Percentiles rank a stretch among this genome's conserved stretches.
Conservation (phyloP, 1,140 invertebrate species). For the Zaprionus ghesquierei region DNA sequence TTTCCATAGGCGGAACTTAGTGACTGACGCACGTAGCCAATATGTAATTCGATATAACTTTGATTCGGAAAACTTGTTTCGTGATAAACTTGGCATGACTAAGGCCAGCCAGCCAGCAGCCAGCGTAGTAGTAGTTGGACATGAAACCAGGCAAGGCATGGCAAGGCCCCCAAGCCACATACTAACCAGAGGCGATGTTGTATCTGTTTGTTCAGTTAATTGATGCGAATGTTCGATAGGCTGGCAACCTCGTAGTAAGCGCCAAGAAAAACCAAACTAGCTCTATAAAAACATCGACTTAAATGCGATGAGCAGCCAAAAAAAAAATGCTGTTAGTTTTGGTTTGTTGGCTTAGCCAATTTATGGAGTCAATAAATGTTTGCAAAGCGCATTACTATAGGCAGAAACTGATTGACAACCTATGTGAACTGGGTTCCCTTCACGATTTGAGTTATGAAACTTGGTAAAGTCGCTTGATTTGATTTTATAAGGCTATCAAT, state of each 20-base stretch:
- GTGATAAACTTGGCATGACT: constrained; percentile 55
- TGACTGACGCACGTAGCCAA: constrained; percentile 43
- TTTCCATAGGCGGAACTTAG: constrained; percentile 58
- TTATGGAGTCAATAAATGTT: background rate
- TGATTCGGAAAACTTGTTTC: constrained; percentile 57
- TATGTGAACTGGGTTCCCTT: background rate
- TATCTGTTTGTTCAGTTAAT: constrained; percentile 12
- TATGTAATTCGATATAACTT: constrained; percentile 56
- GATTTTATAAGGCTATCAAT: background rate
- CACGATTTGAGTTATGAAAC: background rate
- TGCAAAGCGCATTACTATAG: background rate
- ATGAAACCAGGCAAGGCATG: constrained; percentile 45
- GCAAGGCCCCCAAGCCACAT: background rate
- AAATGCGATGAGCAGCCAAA: background rate
- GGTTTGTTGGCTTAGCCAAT: background rate
- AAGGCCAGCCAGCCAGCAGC: constrained; percentile 32
- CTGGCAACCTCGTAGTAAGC: background rate
- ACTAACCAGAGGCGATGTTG: background rate
- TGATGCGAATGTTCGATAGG: constrained; percentile 18
- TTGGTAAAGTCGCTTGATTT: background rate
- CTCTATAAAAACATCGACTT: background rate
- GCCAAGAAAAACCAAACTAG: constrained; percentile 9
- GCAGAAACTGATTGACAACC: background rate
- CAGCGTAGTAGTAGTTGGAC: constrained; percentile 1
- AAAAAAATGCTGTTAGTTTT: background rate